Evolutionary conservation across 2,797 vertebrate species (phyloP).

Genomic region (Poecilia velifera): DNA sequence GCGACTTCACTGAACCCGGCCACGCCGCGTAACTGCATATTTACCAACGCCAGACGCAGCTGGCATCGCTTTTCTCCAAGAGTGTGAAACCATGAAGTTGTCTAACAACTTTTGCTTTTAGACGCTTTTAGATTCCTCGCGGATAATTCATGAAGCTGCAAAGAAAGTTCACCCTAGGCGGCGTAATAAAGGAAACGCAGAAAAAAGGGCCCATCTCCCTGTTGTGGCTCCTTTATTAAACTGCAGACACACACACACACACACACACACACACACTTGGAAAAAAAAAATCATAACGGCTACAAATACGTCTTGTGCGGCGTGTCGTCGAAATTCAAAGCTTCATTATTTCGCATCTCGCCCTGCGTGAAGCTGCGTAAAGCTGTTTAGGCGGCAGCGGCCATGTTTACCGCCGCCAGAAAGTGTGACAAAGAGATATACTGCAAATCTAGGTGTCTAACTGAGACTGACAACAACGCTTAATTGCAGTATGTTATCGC

Average conservation of each 20-base stretch:
- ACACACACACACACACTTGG: no score
- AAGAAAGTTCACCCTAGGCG: neutral
- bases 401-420: constrained; percentile 21
- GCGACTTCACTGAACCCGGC: neutral
- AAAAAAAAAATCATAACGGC: neutral
- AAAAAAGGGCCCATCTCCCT: constrained; percentile 7
- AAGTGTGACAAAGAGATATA: constrained; percentile 31
- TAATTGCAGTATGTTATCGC: constrained; percentile 26
- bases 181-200: constrained; percentile 14
- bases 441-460: constrained; percentile 29
- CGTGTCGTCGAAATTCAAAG: constrained; percentile 12
- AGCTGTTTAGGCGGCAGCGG: constrained; percentile 11
- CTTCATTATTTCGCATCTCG: constrained; percentile 20
- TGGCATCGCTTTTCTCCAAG: constrained; percentile 11
- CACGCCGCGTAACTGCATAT: neutral
- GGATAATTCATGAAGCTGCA: constrained; percentile 6
- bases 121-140: constrained; percentile 5
- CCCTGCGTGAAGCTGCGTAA: constrained; percentile 11
- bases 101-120: constrained; percentile 11
- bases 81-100: constrained; percentile 1
- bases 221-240: constrained; percentile 18
- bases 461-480: constrained; percentile 25
- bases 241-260: neutral
- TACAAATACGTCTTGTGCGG: constrained; percentile 4
- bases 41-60: neutral